These are phyloP conservation scores for Nebria brevicollis DNA, from an alignment of 2,888 invertebrate genomes.

Conservation along the genomic window DNA sequence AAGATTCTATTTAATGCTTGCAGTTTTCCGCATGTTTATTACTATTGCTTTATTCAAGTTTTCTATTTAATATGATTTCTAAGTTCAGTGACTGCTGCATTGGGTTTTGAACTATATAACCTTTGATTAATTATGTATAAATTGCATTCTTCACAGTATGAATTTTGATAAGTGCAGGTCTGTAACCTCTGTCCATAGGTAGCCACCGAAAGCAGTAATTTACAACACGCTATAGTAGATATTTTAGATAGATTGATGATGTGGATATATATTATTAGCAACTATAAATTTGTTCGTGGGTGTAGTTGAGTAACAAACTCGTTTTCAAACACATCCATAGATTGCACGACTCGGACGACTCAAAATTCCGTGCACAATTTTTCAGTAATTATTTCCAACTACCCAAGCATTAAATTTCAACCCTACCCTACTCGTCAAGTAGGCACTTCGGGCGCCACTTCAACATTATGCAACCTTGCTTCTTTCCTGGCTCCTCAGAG, in stretches of 20 bases:
- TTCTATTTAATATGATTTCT: no score
- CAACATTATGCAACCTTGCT: slow-evolving; percentile 3
- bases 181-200: background rate
- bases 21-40: background rate
- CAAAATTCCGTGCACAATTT: background rate
- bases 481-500: background rate
- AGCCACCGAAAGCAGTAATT: background rate
- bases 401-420: background rate
- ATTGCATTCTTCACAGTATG: background rate
- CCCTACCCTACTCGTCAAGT: background rate
- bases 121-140: background rate
- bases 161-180: background rate
- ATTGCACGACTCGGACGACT: background rate
- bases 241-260: background rate
- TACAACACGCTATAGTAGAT: background rate
- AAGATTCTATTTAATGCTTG: background rate
- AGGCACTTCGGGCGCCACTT: background rate
- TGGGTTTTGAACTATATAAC: background rate
- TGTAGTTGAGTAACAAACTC: background rate
- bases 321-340: no score
- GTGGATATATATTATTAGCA: background rate
- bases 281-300: background rate
- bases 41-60: no score
- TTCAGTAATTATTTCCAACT: background rate
- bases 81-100: background rate